phyloP scores from a whole-genome alignment of 2,888 invertebrate genomes.

The Zaprionus obscuricornis region DNA sequence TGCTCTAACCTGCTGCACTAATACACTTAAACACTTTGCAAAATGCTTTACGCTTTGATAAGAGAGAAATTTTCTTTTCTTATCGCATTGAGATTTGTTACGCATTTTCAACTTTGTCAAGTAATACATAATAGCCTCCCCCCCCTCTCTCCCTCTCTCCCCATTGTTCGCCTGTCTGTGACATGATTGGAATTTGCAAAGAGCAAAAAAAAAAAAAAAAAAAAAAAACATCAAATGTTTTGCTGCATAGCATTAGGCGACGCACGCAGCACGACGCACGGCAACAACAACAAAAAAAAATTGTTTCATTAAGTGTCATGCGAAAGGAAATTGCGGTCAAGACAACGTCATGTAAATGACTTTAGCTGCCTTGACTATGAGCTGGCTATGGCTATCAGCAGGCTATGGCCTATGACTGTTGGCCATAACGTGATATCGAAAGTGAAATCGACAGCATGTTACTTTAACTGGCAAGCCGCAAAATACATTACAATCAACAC shows the following conservation, averaged over 20 bases:
- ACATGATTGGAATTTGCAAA: slow-evolving; percentile 54
- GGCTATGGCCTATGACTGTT: too few species aligned
- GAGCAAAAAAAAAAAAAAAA: slow-evolving; percentile 9
- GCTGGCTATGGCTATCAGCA: too few species aligned
- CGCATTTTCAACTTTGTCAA: slow-evolving; percentile 27
- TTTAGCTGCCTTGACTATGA: too few species aligned
- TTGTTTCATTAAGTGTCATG: slow-evolving; percentile 24
- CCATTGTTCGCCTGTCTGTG: too few species aligned
- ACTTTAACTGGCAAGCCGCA: too few species aligned
- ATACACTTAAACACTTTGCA: slow-evolving; percentile 62
- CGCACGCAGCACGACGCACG: too few species aligned
- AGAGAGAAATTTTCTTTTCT: slow-evolving; percentile 2
- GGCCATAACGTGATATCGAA: too few species aligned
- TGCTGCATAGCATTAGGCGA: slow-evolving; percentile 24
- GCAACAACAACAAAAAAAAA: too few species aligned
- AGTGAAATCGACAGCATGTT: too few species aligned
- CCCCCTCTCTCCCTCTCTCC: not conserved
- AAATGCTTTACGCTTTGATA: slow-evolving; percentile 33
- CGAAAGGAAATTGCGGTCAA: not conserved
- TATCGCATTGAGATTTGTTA: slow-evolving; percentile 34
- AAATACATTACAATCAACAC: too few species aligned
- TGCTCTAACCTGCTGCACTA: slow-evolving; percentile 13
- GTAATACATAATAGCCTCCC: too few species aligned
- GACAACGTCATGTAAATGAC: too few species aligned
- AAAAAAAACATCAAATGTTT: not conserved